Evolutionary conservation across 2,888 invertebrate genomes (phyloP), one percentile per base, ranked within the genome.

Genomic region (Trissolcus japonicus): DNA sequence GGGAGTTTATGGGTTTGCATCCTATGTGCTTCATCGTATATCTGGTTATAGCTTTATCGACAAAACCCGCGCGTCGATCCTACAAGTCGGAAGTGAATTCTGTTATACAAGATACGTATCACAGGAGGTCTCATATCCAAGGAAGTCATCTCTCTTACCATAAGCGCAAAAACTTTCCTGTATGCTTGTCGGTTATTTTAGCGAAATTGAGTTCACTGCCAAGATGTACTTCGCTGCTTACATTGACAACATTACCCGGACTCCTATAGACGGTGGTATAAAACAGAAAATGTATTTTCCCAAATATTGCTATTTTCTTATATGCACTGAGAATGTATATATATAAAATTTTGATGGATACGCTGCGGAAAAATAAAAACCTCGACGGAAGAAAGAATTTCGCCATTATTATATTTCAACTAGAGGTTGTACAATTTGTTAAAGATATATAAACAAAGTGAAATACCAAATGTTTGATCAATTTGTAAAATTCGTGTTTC

Each of bases 1-100:
- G 79, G 81, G 82, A 80, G 83, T 88, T 88, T 88, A 88, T 87
- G 85, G 84, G 85, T 86, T 86, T 86, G 86, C 86, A 86, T 88
- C 85, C 86, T 85, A 84, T 86, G 86, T 83, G 84, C 84, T 85
- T 81, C 83, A 82, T 82, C 87, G 85, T 87, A 86, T 87, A 83
- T 85, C 79, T 79, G 80, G 86, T 88, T 87, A 88, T 85, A 82
- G 82, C 83, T 80, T 82, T 82, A 79, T 80, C 83, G 84, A 84
- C 86, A 81, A 85, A 85, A 84, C 82, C 84, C 81, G 80, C 81
- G 79, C 79, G 82, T 79, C 73, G 73, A 69, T 76, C 76, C 76
- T 29, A 29, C 59, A 41, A 60, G 35, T 73, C 75, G 81, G 69
- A 74, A 68, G 71, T 67, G 78, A 80, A 78, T 66, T 80, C 79